Evolutionary conservation across 1,140 invertebrate genomes (phyloP).

Genomic region (Latrodectus geometricus): DNA sequence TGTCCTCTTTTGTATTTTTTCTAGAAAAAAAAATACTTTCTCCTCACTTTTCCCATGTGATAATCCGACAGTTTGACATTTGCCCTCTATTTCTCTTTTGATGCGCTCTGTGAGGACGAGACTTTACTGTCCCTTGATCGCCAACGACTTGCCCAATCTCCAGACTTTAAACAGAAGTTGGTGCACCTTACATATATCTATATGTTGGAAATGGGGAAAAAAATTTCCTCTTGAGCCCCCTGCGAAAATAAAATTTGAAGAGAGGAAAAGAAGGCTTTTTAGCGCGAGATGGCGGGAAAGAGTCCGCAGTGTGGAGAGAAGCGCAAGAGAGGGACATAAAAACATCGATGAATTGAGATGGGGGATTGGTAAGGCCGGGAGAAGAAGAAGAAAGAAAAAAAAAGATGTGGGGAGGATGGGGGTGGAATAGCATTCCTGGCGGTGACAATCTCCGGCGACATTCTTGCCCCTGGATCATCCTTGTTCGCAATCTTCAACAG

Average conservation of each 20-base stretch:
- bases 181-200: slow-evolving; percentile 1
- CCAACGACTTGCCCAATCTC: slow-evolving; percentile 4
- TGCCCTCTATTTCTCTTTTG: slow-evolving; percentile 3
- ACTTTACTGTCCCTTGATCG: slow-evolving; percentile 3
- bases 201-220: not conserved
- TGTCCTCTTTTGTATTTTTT: too few relatives aligned
- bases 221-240: slow-evolving; percentile 3
- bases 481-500: slow-evolving; percentile 52
- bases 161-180: slow-evolving; percentile 30
- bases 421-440: slow-evolving; percentile 38
- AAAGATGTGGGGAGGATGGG: not conserved
- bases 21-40: not conserved
- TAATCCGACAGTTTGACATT: slow-evolving; percentile 58
- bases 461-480: slow-evolving; percentile 22
- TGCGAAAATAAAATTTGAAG: not conserved
- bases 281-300: too few relatives aligned
- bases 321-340: slow-evolving; percentile 1
- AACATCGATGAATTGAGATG: slow-evolving; percentile 58
- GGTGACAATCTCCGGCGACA: slow-evolving; percentile 57
- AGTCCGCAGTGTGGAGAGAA: not conserved
- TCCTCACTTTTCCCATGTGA: not conserved
- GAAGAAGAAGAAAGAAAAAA: not conserved
- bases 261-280: not conserved
- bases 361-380: slow-evolving; percentile 17
- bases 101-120: not conserved